Evolutionary conservation across 2,888 invertebrate species (phyloP).

Genomic region (Ectemnius continuus): DNA sequence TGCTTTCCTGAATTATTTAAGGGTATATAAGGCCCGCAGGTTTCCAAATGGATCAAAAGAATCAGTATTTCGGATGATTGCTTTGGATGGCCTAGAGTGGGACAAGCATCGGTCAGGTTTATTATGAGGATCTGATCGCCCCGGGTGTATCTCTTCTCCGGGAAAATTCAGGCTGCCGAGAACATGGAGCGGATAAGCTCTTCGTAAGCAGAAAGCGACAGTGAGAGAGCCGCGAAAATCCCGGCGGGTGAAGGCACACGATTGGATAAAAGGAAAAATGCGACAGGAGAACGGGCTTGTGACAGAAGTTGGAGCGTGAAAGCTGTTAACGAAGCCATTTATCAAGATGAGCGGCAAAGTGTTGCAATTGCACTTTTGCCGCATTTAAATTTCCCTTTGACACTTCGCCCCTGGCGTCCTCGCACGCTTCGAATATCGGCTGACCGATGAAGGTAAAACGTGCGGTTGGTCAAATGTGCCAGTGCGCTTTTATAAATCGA

Average conservation of each 20-base stretch:
- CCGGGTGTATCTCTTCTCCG: conserved; percentile 12
- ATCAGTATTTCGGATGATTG: too few species aligned
- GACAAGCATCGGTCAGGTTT: conserved; percentile 14
- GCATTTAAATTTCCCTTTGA: too few species aligned
- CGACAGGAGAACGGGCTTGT: conserved; percentile 16
- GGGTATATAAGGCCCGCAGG: too few species aligned
- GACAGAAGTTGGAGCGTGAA: conserved; percentile 25
- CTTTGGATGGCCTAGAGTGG: too few species aligned
- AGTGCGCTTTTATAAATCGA: too few species aligned
- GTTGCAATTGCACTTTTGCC: neutral
- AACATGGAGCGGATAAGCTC: conserved; percentile 43
- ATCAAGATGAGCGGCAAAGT: conserved; percentile 13
- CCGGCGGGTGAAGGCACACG: conserved; percentile 16
- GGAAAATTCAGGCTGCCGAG: conserved; percentile 38
- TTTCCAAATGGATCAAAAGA: too few species aligned
- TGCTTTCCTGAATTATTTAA: too few species aligned
- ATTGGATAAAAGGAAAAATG: conserved; percentile 23
- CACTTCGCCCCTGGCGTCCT: too few species aligned
- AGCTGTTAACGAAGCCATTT: conserved; percentile 29
- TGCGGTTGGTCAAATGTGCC: too few species aligned
- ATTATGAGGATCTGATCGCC: conserved; percentile 27
- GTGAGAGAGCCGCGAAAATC: conserved; percentile 45
- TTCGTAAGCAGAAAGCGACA: conserved; percentile 38
- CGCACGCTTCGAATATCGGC: too few species aligned
- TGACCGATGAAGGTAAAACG: too few species aligned